phyloP scores from a whole-genome alignment of 2,797 vertebrate genomes.

The Hoplostethus atlanticus region DNA sequence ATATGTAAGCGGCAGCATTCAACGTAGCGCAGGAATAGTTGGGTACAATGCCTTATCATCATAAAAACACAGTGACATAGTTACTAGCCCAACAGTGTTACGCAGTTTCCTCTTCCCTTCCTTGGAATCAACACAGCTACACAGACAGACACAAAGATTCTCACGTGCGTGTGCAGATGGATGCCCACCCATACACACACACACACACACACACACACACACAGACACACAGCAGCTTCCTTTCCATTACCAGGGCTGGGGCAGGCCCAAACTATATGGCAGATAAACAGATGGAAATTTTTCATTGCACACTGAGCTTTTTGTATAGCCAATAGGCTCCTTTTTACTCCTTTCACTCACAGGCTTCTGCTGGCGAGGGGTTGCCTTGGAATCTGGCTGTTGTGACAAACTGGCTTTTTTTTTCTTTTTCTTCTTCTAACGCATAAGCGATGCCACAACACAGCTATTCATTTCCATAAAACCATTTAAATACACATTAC shows the following conservation, averaged over 20 bases:
- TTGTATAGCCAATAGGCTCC: slow-evolving; percentile 40
- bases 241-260: slow-evolving; percentile 34
- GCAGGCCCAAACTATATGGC: slow-evolving; percentile 24
- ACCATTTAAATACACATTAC: slow-evolving; percentile 62
- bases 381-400: slow-evolving; percentile 48
- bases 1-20: slow-evolving; percentile 11
- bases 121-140: slow-evolving; percentile 7
- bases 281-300: slow-evolving; percentile 43
- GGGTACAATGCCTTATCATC: slow-evolving; percentile 40
- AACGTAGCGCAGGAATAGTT: slow-evolving; percentile 18
- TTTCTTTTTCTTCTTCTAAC: slow-evolving; percentile 13
- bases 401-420: slow-evolving; percentile 21
- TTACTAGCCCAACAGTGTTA: slow-evolving; percentile 21
- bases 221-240: slow-evolving; percentile 10
- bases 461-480: slow-evolving; percentile 69
- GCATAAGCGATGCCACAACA: slow-evolving; percentile 46
- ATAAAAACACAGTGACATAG: slow-evolving; percentile 21
- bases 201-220: slow-evolving; percentile 3
- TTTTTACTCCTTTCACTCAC: slow-evolving; percentile 42
- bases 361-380: slow-evolving; percentile 31
- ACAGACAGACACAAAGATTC: slow-evolving; percentile 2
- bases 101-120: slow-evolving; percentile 1
- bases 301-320: slow-evolving; percentile 39
- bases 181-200: neutral
- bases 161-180: neutral